Conservation (phyloP, 2,797 vertebrate genomes). For the Sciaenops ocellatus region DNA sequence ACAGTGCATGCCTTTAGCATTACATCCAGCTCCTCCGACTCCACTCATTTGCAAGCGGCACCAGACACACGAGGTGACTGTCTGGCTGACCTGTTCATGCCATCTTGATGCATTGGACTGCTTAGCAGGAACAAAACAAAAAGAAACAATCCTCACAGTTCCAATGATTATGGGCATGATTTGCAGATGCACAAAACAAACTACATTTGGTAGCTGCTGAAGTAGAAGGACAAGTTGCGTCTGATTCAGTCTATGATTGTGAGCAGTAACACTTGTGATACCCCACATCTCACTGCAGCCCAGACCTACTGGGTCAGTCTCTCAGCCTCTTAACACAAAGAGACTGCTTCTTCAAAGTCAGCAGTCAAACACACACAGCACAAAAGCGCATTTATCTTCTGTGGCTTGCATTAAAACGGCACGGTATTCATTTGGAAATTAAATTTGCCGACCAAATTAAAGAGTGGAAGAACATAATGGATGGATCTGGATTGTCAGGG, state of each 20-base stretch:
- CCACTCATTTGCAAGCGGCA: constrained; percentile 27
- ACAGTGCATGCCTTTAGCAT: background rate
- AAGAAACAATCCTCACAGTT: constrained; percentile 2
- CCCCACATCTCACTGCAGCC: constrained; percentile 55
- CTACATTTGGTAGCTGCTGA: constrained; percentile 16
- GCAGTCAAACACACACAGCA: constrained; percentile 75
- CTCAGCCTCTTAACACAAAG: constrained; percentile 65
- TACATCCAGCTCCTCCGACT: background rate
- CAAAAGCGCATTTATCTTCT: constrained; percentile 81
- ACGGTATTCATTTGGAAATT: constrained; percentile 82
- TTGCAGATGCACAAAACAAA: constrained; percentile 4
- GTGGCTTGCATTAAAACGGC: constrained; percentile 72
- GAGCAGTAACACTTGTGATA: constrained; percentile 44
- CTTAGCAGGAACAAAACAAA: constrained; percentile 14
- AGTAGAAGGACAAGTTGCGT: constrained; percentile 8
- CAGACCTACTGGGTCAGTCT: constrained; percentile 56
- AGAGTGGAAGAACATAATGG: constrained; percentile 79
- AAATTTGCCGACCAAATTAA: constrained; percentile 84
- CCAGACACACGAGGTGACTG: background rate
- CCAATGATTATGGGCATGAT: constrained; percentile 17
- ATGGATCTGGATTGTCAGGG: constrained; percentile 70
- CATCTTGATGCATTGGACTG: constrained; percentile 25
- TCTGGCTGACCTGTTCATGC: constrained; percentile 30
- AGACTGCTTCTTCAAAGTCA: constrained; percentile 72
- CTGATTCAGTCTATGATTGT: constrained; percentile 17